These are phyloP conservation scores for Drosophila cognata DNA, from an alignment of 2,888 invertebrate species.

Conservation along the genomic window DNA sequence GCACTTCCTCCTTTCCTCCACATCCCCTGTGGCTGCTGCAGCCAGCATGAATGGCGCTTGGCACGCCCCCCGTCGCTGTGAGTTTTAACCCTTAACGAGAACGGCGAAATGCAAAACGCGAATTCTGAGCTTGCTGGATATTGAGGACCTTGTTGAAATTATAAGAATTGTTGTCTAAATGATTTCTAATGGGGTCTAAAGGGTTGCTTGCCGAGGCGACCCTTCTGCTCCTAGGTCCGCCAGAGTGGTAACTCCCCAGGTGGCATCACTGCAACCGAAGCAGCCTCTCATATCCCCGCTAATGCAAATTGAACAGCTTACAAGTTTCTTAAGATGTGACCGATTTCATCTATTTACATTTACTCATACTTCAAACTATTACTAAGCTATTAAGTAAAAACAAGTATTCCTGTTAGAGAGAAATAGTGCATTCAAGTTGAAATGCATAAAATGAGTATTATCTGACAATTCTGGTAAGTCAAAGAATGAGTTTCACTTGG, in stretches of 20 bases:
- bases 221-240: not conserved
- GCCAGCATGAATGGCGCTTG: conserved; percentile 63
- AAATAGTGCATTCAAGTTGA: not conserved
- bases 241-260: conserved; percentile 67
- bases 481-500: not conserved
- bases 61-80: conserved; percentile 61
- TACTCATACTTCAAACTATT: not conserved
- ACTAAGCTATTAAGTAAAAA: not conserved
- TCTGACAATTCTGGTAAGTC: not conserved
- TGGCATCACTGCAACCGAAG: conserved; percentile 60
- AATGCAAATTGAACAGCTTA: conserved; percentile 3
- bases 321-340: not conserved
- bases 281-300: conserved; percentile 2
- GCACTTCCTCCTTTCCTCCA: conserved; percentile 7
- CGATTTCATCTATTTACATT: not conserved
- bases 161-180: conserved; percentile 76
- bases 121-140: conserved; percentile 12
- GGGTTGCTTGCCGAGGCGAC: conserved; percentile 39
- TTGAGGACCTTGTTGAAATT: conserved; percentile 55
- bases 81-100: conserved; percentile 47
- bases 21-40: conserved; percentile 15
- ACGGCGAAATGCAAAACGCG: conserved; percentile 4
- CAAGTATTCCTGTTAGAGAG: not conserved
- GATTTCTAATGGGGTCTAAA: conserved; percentile 68
- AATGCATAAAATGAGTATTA: not conserved